A percentile compares a stretch with the other conserved stretches of the same genome.
Conservation (phyloP, 2,888 invertebrate species). For the Drosophila niveifrons region DNA sequence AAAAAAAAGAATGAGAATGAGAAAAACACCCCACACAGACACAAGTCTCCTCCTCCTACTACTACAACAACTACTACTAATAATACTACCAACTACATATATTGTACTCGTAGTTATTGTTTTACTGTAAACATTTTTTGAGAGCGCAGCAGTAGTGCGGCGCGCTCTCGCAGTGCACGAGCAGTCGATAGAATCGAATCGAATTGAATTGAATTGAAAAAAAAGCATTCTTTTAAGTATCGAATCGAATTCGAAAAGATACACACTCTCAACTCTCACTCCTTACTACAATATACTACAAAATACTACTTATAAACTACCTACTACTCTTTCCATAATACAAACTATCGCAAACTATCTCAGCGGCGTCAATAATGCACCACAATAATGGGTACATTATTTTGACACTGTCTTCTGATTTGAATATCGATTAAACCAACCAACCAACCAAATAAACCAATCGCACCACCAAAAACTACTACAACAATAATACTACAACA, state of each 20-base stretch:
- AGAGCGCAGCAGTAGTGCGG: constrained; percentile 51
- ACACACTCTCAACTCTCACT: constrained; percentile 43
- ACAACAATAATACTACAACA: constrained; percentile 55
- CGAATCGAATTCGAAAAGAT: constrained; percentile 5
- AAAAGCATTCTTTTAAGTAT: constrained; percentile 2
- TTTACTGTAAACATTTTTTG: constrained; percentile 19
- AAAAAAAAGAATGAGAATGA: constrained; percentile 15
- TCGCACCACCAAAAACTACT: constrained; percentile 56
- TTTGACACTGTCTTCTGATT: constrained; percentile 86
- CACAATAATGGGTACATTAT: constrained; percentile 84
- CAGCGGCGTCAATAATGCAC: constrained; percentile 82
- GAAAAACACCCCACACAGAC: constrained; percentile 42
- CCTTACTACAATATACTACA: constrained; percentile 36
- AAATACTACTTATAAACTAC: constrained; percentile 43
- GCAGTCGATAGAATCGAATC: constrained; percentile 21
- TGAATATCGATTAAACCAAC: constrained; percentile 81
- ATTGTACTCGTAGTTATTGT: constrained; percentile 42
- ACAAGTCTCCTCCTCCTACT: constrained; percentile 17
- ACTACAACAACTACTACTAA: not conserved
- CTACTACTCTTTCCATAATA: constrained; percentile 78
- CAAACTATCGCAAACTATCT: constrained; percentile 78
- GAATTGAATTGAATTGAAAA: constrained; percentile 34
- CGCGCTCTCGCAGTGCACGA: constrained; percentile 51
- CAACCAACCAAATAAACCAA: constrained; percentile 18
- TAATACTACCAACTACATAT: constrained; percentile 5